Conservation (phyloP, 1,140 invertebrate genomes). For the Drosophila tristis region DNA sequence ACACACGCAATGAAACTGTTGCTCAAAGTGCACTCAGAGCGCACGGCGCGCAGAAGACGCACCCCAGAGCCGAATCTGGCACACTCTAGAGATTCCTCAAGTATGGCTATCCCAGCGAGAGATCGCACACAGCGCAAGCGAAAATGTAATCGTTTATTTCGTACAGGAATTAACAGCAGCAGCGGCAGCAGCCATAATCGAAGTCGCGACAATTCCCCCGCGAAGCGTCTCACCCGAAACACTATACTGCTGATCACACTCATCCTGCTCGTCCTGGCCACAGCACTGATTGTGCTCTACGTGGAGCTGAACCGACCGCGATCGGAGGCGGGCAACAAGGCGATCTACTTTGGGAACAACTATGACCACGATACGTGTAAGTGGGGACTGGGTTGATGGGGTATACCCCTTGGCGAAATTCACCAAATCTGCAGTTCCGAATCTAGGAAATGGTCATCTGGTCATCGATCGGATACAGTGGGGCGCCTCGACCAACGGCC, state of each 20-base stretch:
- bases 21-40: constrained; percentile 79
- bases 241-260: constrained; percentile 59
- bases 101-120: constrained; percentile 1
- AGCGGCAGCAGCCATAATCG: constrained; percentile 16
- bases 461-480: constrained; percentile 84
- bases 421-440: constrained; percentile 75
- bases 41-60: constrained; percentile 69
- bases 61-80: constrained; percentile 52
- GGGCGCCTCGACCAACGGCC: constrained; percentile 83
- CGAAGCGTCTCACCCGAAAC: constrained; percentile 60
- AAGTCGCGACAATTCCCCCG: constrained; percentile 20
- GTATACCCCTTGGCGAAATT: constrained; percentile 46
- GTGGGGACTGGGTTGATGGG: constrained; percentile 15
- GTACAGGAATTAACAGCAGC: constrained; percentile 68
- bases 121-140: too few species aligned
- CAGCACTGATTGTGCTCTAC: constrained; percentile 57
- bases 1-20: constrained; percentile 70
- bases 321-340: constrained; percentile 6
- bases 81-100: constrained; percentile 45
- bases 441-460: constrained; percentile 83
- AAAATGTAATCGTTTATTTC: not conserved
- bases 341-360: constrained; percentile 72
- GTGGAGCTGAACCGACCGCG: constrained; percentile 50
- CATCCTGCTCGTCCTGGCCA: constrained; percentile 60
- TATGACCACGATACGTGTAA: constrained; percentile 81